These are phyloP conservation scores for Amblyopsis rosae DNA, from an alignment of 2,113 vertebrate genomes.

Conservation along the genomic window DNA sequence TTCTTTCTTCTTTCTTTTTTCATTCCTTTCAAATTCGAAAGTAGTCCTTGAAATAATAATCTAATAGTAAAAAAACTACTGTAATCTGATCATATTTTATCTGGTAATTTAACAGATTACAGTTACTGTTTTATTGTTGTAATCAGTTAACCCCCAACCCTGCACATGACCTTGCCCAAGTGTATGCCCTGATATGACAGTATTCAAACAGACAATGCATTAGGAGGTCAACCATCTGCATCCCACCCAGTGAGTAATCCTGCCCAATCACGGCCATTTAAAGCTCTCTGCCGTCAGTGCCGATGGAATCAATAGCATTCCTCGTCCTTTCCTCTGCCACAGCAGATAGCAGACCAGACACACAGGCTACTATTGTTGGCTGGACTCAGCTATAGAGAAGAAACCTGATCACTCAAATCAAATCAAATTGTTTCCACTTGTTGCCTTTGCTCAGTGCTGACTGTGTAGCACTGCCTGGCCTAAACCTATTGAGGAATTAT, in stretches of 20 bases:
- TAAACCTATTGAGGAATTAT: neutral
- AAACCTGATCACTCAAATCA: conserved; percentile 13
- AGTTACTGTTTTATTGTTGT: too few relatives aligned
- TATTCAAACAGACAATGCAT: neutral
- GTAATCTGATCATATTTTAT: too few relatives aligned
- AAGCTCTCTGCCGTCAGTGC: neutral
- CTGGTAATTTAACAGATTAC: too few relatives aligned
- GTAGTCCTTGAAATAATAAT: too few relatives aligned
- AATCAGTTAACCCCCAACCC: too few relatives aligned
- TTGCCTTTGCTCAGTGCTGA: neutral
- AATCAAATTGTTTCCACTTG: conserved; percentile 47
- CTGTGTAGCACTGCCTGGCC: neutral
- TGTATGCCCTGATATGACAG: neutral
- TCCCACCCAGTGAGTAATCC: neutral
- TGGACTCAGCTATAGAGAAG: neutral
- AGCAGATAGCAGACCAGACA: conserved; percentile 2
- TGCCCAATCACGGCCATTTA: neutral
- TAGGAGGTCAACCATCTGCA: neutral
- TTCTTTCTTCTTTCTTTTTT: too few relatives aligned
- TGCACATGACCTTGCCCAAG: too few relatives aligned
- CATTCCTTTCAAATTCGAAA: too few relatives aligned
- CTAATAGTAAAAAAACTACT: too few relatives aligned
- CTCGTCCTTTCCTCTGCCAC: neutral
- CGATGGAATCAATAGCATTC: conserved; percentile 13
- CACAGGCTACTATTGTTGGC: neutral